These are phyloP conservation scores for Philhelius pedissequus DNA, from an alignment of 2,888 invertebrate species.

Conservation along the genomic window DNA sequence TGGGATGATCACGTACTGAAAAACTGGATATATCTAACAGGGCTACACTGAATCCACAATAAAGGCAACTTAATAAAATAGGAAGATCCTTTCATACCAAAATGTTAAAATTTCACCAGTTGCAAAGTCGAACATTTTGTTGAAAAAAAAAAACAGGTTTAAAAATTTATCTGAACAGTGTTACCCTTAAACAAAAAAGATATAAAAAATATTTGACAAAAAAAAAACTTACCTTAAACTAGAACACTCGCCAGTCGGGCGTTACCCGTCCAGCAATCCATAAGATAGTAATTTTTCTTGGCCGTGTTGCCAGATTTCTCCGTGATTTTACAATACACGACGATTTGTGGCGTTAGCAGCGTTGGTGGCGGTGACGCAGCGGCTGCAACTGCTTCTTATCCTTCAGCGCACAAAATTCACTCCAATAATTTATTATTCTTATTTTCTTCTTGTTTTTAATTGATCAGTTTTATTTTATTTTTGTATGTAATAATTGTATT, in stretches of 20 bases:
- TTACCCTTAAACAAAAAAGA: background rate
- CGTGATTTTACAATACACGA: slow-evolving; percentile 55
- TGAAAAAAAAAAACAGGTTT: too few relatives aligned
- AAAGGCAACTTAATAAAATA: too few relatives aligned
- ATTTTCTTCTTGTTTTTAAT: background rate
- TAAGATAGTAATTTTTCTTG: slow-evolving; percentile 78
- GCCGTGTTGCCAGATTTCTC: slow-evolving; percentile 74
- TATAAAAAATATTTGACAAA: background rate
- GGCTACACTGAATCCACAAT: too few relatives aligned
- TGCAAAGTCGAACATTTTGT: too few relatives aligned
- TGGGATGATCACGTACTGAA: too few relatives aligned
- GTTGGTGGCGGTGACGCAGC: slow-evolving; percentile 58
- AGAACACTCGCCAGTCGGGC: slow-evolving; percentile 80
- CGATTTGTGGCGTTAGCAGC: slow-evolving; percentile 34
- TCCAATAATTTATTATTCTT: background rate
- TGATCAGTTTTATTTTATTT: slow-evolving; percentile 10
- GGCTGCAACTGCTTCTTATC: slow-evolving; percentile 60
- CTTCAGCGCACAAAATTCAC: slow-evolving; percentile 31
- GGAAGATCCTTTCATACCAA: too few relatives aligned
- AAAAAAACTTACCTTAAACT: slow-evolving; percentile 78
- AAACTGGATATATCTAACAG: too few relatives aligned
- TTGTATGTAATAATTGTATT: background rate
- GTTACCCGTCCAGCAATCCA: slow-evolving; percentile 80
- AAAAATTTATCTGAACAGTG: background rate
- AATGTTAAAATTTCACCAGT: too few relatives aligned